phyloP scores from a whole-genome alignment of 2,113 vertebrate genomes.

The Heteronetta atricapilla region DNA sequence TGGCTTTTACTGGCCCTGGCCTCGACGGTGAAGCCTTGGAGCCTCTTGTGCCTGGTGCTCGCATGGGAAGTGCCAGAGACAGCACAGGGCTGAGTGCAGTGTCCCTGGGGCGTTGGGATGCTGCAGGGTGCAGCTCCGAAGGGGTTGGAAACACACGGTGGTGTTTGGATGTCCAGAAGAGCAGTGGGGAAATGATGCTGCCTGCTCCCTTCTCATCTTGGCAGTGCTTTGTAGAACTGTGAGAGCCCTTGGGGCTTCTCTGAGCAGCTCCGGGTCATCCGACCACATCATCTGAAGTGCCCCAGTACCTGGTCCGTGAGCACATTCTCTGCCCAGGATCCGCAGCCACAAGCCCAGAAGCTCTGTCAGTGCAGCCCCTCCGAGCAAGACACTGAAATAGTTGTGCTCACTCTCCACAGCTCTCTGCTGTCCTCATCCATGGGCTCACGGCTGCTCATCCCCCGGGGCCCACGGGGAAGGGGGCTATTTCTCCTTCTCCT shows the following conservation, averaged over 20 bases:
- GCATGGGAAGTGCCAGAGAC: neutral
- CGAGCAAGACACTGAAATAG: neutral
- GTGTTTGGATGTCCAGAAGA: neutral
- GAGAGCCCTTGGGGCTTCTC: neutral
- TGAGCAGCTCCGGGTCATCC: neutral
- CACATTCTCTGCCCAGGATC: neutral
- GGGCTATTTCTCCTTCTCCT: slow-evolving; percentile 71
- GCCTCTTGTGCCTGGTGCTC: neutral
- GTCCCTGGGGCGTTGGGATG: rapidly evolving
- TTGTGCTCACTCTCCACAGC: neutral
- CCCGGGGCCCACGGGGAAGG: rapidly evolving
- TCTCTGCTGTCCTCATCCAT: neutral
- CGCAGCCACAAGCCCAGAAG: neutral
- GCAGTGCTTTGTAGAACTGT: neutral
- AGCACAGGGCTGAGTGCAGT: rapidly evolving
- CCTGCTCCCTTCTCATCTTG: neutral
- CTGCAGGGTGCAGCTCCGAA: neutral
- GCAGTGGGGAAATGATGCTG: neutral
- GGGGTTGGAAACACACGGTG: neutral
- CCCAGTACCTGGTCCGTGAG: neutral
- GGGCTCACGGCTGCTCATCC: neutral
- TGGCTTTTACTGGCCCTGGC: neutral
- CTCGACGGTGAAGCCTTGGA: neutral
- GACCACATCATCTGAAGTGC: neutral
- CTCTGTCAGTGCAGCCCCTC: neutral